These are phyloP conservation scores for Thaumatotibia leucotreta DNA, from an alignment of 1,140 invertebrate species.

Conservation along the genomic window DNA sequence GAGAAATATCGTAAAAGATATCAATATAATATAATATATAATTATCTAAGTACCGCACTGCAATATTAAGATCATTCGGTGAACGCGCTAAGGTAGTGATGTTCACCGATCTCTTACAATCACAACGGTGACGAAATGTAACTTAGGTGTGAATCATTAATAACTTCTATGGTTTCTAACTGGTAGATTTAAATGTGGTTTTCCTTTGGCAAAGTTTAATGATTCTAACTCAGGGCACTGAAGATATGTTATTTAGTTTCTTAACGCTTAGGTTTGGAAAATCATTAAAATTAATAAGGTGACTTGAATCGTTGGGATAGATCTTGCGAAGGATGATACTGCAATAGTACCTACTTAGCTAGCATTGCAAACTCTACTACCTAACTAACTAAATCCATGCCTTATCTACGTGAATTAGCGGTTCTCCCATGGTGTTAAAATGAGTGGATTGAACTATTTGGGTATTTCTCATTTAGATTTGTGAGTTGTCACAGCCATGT, in stretches of 20 bases:
- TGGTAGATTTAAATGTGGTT: neutral
- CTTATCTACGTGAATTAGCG: neutral
- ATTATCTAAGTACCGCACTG: neutral
- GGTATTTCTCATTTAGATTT: too few species aligned
- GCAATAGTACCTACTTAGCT: neutral
- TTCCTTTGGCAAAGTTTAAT: neutral
- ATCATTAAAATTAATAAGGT: conserved; percentile 9
- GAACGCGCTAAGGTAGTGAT: neutral
- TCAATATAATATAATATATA: neutral
- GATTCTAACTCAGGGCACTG: neutral
- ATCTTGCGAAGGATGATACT: neutral
- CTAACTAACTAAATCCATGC: neutral
- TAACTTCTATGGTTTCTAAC: neutral
- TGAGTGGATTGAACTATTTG: too few species aligned
- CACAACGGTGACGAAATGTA: neutral
- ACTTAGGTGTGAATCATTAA: neutral
- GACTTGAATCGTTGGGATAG: neutral
- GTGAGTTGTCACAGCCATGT: too few species aligned
- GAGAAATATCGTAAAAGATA: neutral
- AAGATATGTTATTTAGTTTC: conserved; percentile 8
- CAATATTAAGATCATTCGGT: neutral
- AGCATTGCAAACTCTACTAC: neutral
- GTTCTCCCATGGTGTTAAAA: too few species aligned
- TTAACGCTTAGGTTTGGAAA: neutral
- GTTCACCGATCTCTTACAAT: conserved; percentile 5